Evolutionary conservation across 2,797 vertebrate genomes (phyloP).

Genomic region (Triplophysa bombifrons): DNA sequence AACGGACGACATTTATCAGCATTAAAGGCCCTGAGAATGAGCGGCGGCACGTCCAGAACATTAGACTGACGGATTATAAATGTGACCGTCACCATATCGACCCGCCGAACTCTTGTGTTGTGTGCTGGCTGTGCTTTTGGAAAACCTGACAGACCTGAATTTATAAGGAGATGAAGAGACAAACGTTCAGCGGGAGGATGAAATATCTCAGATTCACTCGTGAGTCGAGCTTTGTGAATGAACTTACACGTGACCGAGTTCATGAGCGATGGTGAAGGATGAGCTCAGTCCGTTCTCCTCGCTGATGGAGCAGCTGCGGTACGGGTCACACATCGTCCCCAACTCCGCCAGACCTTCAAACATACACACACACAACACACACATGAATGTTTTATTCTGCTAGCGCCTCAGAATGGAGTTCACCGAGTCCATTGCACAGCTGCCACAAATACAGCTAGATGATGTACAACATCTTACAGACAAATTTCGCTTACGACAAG

Average conservation of each 20-base stretch:
- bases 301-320: constrained; percentile 95
- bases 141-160: background rate
- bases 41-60: background rate
- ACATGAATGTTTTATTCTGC: background rate
- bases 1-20: background rate
- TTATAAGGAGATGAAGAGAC: background rate
- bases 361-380: constrained; percentile 25
- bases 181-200: constrained; percentile 56
- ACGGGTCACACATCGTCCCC: constrained; percentile 93
- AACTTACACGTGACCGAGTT: constrained; percentile 97
- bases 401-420: too few relatives aligned
- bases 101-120: background rate
- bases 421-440: too few relatives aligned
- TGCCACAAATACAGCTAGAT: too few relatives aligned
- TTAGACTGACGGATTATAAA: background rate
- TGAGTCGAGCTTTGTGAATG: constrained; percentile 36
- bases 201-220: constrained; percentile 70
- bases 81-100: background rate
- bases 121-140: background rate
- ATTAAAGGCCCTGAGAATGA: background rate
- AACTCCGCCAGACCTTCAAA: constrained; percentile 90
- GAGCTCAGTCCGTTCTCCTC: constrained; percentile 97
- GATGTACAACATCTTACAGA: too few relatives aligned
- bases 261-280: constrained; percentile 96
- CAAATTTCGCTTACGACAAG: too few relatives aligned